Evolutionary conservation across 2,113 vertebrate genomes (phyloP).

Genomic region (Neoarius graeffei): DNA sequence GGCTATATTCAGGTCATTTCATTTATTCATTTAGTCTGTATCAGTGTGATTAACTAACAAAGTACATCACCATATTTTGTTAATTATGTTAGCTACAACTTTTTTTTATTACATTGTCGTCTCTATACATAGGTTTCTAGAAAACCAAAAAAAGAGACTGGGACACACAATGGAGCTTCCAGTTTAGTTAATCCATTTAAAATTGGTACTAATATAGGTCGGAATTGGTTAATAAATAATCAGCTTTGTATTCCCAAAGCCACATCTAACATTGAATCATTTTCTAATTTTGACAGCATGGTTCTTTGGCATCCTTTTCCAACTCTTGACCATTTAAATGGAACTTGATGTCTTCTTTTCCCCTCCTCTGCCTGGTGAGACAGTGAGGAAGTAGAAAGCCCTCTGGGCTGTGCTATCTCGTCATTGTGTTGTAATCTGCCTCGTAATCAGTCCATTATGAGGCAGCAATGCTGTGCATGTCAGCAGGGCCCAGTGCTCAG

Average conservation of each 20-base stretch:
- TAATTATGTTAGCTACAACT: neutral
- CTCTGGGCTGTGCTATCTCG: constrained; percentile 53
- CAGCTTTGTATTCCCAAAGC: neutral
- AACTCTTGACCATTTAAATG: no score
- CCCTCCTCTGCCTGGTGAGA: neutral
- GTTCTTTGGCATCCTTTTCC: neutral
- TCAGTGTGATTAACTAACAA: neutral
- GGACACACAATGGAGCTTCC: neutral
- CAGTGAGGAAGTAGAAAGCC: constrained; percentile 29
- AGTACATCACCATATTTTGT: neutral
- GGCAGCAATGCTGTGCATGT: constrained; percentile 65
- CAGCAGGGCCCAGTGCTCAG: constrained; percentile 62
- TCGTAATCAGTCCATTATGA: constrained; percentile 76
- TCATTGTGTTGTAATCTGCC: constrained; percentile 68
- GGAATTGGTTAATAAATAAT: neutral
- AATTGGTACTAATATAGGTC: neutral
- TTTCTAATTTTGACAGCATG: neutral
- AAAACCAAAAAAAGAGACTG: neutral
- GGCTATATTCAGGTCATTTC: neutral
- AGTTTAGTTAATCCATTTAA: neutral
- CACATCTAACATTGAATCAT: neutral
- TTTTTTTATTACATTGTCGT: neutral
- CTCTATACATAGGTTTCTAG: neutral
- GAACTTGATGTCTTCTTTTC: neutral
- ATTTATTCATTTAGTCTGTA: neutral